Base-by-base conservation (phyloP, 2,888 invertebrate genomes). In the Eumacrocentrus americanus region DNA sequence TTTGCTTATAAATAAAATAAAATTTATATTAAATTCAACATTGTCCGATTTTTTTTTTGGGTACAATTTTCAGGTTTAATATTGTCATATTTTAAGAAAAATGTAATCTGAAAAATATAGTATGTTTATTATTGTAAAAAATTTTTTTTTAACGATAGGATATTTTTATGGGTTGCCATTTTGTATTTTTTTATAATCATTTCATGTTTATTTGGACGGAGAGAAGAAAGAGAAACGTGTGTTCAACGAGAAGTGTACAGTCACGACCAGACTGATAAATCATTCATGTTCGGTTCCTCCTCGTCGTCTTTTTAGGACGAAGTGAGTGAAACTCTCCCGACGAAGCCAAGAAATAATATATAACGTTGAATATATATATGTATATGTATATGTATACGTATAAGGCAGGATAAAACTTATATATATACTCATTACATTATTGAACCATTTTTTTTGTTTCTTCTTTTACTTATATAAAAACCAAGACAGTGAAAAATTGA, bases 201-300 rank as follows among this genome's bases (percentile, higher is more conserved):
- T n/a, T n/a, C n/a, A n/a, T n/a, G n/a, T 40, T 44, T 44, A 4
- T 22, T 48, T 48, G 12, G 48, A 47, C 14, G 25, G 14, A 37
- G 47, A n/a, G 16, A 37, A 20, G 23, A 44, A 52, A 47, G 29
- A 6, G 9, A 9, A 29, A 29, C 29, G 51, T 37, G 37, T 38
- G 37, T n/a, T 53, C 44, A 50, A 63, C 9, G 12, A 46, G 11
- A 62, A 62, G 59, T 61, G 61, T 56, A 61, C 69, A 66, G 70
- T 68, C 70, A 70, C 71, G 71, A 73, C 72, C 70, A 72, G 73
- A 72, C 73, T 74, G 74, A 78, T 78, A 77, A 77, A 78, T 77
- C 74, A 78, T 78, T 77, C 77, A 77, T 76, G 69, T 54, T 53
- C 54, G 68, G 68, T 70, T 65, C 67, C 66, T 68, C 67, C 70